Evolutionary conservation across 2,113 vertebrate species (phyloP).

Genomic region (Rhynchomys soricoides): DNA sequence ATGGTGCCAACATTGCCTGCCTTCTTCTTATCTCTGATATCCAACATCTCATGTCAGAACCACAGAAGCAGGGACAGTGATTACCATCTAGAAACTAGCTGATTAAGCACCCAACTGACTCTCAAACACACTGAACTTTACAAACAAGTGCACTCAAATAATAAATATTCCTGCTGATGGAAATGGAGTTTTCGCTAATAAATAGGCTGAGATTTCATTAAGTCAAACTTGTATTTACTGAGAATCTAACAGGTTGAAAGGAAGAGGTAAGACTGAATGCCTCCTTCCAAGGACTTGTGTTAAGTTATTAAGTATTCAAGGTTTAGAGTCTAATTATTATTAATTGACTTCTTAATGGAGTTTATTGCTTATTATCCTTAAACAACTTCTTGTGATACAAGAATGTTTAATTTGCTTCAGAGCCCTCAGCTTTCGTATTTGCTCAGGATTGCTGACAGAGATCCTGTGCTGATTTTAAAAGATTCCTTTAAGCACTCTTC

Average conservation of each 20-base stretch:
- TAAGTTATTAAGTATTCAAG: conserved; percentile 29
- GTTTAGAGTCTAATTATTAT: conserved; percentile 41
- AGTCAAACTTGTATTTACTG: not conserved
- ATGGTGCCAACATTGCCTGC: not conserved
- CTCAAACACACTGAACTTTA: not conserved
- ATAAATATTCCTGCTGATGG: not conserved
- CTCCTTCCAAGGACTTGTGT: not conserved
- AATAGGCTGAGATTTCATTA: not conserved
- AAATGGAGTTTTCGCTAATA: not conserved
- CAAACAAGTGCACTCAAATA: not conserved
- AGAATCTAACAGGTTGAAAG: not conserved
- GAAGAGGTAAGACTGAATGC: not conserved
- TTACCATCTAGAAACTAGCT: not conserved
- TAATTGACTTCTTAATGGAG: conserved; percentile 27
- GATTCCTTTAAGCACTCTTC: not conserved
- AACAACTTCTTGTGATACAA: conserved; percentile 23
- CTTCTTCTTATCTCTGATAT: not conserved
- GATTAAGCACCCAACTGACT: not conserved
- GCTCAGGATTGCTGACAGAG: conserved; percentile 11
- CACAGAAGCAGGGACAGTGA: not conserved
- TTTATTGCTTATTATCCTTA: conserved; percentile 49
- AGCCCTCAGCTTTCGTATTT: conserved; percentile 22
- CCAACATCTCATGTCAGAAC: rapidly evolving
- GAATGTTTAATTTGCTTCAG: not conserved
- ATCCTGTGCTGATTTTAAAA: conserved; percentile 44